Percentiles rank a stretch among this genome's conserved stretches.
Conservation (phyloP, 2,113 vertebrate genomes). For the Nycticryphes semicollaris region DNA sequence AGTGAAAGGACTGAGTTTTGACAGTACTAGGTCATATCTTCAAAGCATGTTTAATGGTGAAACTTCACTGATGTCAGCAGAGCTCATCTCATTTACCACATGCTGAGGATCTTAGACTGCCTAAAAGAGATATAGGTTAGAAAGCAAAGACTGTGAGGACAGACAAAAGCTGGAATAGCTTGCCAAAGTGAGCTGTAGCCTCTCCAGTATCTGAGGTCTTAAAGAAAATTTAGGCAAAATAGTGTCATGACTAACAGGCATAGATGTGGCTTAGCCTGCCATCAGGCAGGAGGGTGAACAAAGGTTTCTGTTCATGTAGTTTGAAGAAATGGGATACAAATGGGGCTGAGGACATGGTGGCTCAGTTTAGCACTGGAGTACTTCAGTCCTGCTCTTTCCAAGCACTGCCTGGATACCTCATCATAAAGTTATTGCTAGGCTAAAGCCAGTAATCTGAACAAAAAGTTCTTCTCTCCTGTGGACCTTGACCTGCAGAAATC, state of each 20-base stretch:
- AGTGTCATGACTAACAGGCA: not conserved
- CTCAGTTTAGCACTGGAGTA: not conserved
- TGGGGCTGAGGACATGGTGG: accelerated
- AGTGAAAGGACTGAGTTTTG: slow-evolving; percentile 46
- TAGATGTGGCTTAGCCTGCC: not conserved
- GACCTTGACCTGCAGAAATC: not conserved
- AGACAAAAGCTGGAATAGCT: not conserved
- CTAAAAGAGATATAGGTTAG: not conserved
- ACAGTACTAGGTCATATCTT: slow-evolving; percentile 43
- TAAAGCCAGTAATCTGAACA: not conserved
- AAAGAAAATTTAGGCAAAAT: not conserved
- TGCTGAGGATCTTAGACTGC: not conserved
- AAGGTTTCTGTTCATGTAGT: not conserved
- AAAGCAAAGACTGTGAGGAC: not conserved
- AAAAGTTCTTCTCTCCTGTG: not conserved
- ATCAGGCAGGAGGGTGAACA: not conserved
- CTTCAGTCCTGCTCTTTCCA: not conserved
- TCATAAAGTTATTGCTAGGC: not conserved
- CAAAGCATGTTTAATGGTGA: slow-evolving; percentile 2
- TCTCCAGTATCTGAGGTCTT: not conserved
- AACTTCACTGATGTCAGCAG: slow-evolving; percentile 16
- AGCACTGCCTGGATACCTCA: not conserved
- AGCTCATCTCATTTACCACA: not conserved
- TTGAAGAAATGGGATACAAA: not conserved
- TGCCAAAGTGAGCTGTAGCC: not conserved